These are phyloP conservation scores for Meta bourneti DNA, from an alignment of 2,888 invertebrate species.

Conservation along the genomic window DNA sequence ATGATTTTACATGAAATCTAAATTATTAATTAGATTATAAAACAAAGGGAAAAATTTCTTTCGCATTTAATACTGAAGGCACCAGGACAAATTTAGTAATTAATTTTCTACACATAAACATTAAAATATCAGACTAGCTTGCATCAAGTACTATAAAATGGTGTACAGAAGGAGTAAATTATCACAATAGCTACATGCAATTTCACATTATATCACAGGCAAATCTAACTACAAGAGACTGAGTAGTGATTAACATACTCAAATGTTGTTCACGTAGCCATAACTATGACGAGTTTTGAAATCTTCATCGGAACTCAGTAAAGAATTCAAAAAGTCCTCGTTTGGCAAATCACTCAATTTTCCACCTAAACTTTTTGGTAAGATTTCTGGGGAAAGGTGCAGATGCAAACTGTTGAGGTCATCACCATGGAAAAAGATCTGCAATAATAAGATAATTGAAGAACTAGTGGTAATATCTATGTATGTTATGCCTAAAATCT, in stretches of 20 bases:
- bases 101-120: neutral
- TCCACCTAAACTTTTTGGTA: conserved; percentile 64
- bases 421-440: conserved; percentile 70
- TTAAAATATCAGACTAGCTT: neutral
- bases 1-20: too few relatives aligned
- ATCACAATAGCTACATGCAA: conserved; percentile 5
- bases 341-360: conserved; percentile 42
- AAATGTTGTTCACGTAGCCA: conserved; percentile 39
- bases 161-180: neutral
- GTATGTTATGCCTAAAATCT: too few relatives aligned
- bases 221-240: neutral
- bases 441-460: conserved; percentile 11
- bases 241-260: conserved; percentile 12
- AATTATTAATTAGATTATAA: too few relatives aligned
- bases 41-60: too few relatives aligned
- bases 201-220: conserved; percentile 40
- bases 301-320: conserved; percentile 52
- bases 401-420: conserved; percentile 56
- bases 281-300: conserved; percentile 38
- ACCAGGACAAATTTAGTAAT: neutral
- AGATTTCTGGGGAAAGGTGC: conserved; percentile 59
- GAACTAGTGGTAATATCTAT: neutral
- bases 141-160: neutral
- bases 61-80: too few relatives aligned
- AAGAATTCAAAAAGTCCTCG: conserved; percentile 58